These are phyloP conservation scores for Mechanitis messenoides DNA, from an alignment of 2,888 invertebrate genomes.

Conservation along the genomic window DNA sequence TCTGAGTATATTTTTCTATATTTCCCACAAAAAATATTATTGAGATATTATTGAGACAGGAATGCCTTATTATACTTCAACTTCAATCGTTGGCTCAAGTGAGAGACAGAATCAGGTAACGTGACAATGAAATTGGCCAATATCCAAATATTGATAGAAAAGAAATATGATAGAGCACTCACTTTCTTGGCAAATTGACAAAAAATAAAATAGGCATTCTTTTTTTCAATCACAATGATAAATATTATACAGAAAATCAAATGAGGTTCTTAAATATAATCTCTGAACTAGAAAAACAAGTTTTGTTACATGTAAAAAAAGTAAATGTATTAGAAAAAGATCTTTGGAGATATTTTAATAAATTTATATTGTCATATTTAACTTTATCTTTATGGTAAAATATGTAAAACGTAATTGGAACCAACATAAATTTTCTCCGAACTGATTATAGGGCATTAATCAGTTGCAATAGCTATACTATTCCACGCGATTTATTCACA, in stretches of 20 bases:
- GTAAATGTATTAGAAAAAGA: too few relatives aligned
- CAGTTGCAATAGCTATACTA: conserved; percentile 50
- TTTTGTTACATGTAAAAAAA: too few relatives aligned
- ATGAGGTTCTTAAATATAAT: conserved; percentile 3
- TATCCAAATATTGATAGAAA: conserved; percentile 6
- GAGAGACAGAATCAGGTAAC: conserved; percentile 4
- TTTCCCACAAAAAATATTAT: conserved; percentile 3
- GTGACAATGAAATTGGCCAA: conserved; percentile 6
- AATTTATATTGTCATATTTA: too few relatives aligned
- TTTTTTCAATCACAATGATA: background rate
- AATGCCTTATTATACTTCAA: conserved; percentile 5
- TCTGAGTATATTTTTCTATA: background rate
- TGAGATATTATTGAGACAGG: conserved; percentile 2
- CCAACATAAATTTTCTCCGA: conserved; percentile 17
- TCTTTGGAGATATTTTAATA: too few relatives aligned
- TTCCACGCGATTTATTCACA: conserved; percentile 60
- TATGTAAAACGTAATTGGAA: too few relatives aligned
- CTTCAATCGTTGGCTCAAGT: conserved; percentile 5
- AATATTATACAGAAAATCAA: background rate
- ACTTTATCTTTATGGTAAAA: too few relatives aligned
- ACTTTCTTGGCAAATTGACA: conserved; percentile 2
- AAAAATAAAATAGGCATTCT: background rate
- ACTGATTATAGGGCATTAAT: conserved; percentile 39
- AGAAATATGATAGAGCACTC: conserved; percentile 1
- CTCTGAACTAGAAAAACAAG: background rate